Conservation (phyloP, 1,140 invertebrate species). For the Zeugodacus cucurbitae region DNA sequence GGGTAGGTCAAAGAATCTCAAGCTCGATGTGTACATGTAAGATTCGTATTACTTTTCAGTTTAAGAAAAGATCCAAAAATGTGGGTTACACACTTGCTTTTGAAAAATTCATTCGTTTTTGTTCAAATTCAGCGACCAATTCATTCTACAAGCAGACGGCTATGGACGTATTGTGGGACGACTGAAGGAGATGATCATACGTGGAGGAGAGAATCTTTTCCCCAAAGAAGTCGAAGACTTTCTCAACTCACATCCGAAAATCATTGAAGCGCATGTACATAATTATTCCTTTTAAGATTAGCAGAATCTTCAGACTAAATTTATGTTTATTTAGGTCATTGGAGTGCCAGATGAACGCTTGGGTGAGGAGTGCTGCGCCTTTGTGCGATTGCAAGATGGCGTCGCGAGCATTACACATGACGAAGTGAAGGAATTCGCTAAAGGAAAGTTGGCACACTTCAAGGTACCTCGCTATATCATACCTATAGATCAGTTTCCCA, state of each 20-base stretch:
- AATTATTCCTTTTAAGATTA: background rate
- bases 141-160: slow-evolving; percentile 78
- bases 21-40: background rate
- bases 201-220: slow-evolving; percentile 93
- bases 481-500: slow-evolving; percentile 80
- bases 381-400: slow-evolving; percentile 70
- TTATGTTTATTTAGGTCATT: slow-evolving; percentile 67
- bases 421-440: slow-evolving; percentile 76
- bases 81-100: no score
- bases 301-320: no score
- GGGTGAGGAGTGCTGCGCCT: slow-evolving; percentile 86
- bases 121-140: slow-evolving; percentile 75
- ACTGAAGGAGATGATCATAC: slow-evolving; percentile 90
- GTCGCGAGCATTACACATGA: slow-evolving; percentile 66
- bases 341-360: slow-evolving; percentile 81
- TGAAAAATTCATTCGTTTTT: slow-evolving; percentile 23
- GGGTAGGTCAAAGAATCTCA: slow-evolving; percentile 73
- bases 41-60: background rate
- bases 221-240: slow-evolving; percentile 90
- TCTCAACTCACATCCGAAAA: slow-evolving; percentile 78
- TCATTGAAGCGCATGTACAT: slow-evolving; percentile 80
- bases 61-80: slow-evolving; percentile 46
- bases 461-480: slow-evolving; percentile 86
- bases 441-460: slow-evolving; percentile 82
- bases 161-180: slow-evolving; percentile 85